Conservation (phyloP, 2,888 invertebrate genomes). For the Sesia bembeciformis region DNA sequence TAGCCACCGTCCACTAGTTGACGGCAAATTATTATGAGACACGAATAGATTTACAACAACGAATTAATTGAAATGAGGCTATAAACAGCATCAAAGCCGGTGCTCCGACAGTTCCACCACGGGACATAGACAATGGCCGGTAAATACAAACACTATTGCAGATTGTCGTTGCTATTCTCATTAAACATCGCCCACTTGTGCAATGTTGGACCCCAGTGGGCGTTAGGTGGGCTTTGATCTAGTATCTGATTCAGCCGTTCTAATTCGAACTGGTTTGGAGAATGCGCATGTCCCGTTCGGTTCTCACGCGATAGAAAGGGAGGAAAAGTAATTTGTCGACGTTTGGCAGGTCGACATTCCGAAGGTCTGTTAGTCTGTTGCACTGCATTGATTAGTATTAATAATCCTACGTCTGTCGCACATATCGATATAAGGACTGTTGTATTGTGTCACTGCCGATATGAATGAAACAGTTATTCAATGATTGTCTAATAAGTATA, state of each 20-base stretch:
- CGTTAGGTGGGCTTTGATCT: slow-evolving; percentile 18
- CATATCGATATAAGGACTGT: not conserved
- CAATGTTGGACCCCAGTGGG: slow-evolving; percentile 21
- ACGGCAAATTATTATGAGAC: not conserved
- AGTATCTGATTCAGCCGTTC: slow-evolving; percentile 5
- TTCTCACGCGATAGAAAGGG: not conserved
- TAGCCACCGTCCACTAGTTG: too few species aligned
- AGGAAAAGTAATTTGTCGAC: not conserved
- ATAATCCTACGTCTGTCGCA: not conserved
- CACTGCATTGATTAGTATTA: not conserved
- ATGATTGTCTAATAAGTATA: too few species aligned
- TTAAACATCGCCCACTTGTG: slow-evolving; percentile 44
- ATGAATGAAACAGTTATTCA: too few species aligned
- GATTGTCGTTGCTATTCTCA: slow-evolving; percentile 32
- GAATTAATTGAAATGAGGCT: not conserved
- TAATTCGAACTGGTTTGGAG: slow-evolving; percentile 8
- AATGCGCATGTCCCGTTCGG: not conserved
- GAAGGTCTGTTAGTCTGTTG: not conserved
- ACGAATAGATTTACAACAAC: slow-evolving; percentile 1
- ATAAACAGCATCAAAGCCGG: not conserved
- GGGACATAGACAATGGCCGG: slow-evolving; percentile 30
- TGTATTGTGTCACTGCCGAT: too few species aligned
- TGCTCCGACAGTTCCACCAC: not conserved
- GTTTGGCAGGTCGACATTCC: slow-evolving; percentile 1
- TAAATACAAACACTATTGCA: slow-evolving; percentile 37